A percentile compares a stretch with the other conserved stretches of the same genome.
Evolutionary conservation across 1,140 invertebrate genomes (phyloP).

Genomic region (Uloborus diversus): DNA sequence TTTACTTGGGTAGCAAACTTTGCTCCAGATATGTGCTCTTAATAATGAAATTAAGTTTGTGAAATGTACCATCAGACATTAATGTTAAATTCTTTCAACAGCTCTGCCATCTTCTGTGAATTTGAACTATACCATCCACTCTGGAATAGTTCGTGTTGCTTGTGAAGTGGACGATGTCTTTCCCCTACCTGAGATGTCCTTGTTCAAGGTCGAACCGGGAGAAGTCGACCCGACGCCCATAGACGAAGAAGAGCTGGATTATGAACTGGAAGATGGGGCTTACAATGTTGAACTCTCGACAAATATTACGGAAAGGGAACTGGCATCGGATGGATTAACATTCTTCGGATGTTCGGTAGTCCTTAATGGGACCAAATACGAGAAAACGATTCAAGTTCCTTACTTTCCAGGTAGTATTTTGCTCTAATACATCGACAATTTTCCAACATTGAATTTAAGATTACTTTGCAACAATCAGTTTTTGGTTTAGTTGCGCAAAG

Average conservation of each 20-base stretch:
- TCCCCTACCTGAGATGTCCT: conserved; percentile 21
- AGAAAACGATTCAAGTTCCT: conserved; percentile 19
- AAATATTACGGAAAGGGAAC: conserved; percentile 3
- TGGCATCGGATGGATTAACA: not conserved
- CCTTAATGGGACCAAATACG: conserved; percentile 19
- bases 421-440: too few species aligned
- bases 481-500: too few species aligned
- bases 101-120: conserved; percentile 7
- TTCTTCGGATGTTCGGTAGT: conserved; percentile 10
- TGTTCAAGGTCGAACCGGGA: conserved; percentile 22
- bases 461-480: too few species aligned
- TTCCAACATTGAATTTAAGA: too few species aligned
- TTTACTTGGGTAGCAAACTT: too few species aligned
- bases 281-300: conserved; percentile 11
- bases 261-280: conserved; percentile 9
- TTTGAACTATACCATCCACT: conserved; percentile 19
- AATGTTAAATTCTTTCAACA: too few species aligned
- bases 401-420: conserved; percentile 25
- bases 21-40: too few species aligned
- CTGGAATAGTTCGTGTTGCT: not conserved
- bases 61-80: too few species aligned
- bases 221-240: not conserved
- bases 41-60: too few species aligned
- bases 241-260: conserved; percentile 15
- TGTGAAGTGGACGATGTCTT: conserved; percentile 36